phyloP scores from a whole-genome alignment of 1,140 invertebrate species.

The Cotesia chilonis region DNA sequence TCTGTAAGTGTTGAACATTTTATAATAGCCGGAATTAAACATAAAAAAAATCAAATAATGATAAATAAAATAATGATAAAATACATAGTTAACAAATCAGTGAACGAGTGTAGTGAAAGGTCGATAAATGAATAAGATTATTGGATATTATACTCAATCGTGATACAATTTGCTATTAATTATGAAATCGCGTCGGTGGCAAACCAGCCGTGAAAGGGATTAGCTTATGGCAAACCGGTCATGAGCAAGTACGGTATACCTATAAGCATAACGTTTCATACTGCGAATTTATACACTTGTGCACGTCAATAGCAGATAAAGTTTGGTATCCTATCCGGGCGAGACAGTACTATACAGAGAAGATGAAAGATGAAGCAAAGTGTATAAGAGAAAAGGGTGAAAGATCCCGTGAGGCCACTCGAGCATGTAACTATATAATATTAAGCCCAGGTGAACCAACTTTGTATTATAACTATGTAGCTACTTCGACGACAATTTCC shows the following conservation, averaged over 20 bases:
- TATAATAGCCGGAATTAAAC: not conserved
- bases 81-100: constrained; percentile 5
- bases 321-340: constrained; percentile 13
- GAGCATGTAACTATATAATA: not conserved
- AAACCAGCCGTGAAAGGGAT: constrained; percentile 34
- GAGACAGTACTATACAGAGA: not conserved
- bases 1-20: constrained; percentile 53
- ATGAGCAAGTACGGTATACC: constrained; percentile 1
- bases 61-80: not conserved
- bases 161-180: constrained; percentile 34
- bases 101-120: constrained; percentile 29
- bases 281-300: constrained; percentile 2
- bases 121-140: constrained; percentile 1
- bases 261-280: constrained; percentile 11
- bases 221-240: constrained; percentile 24
- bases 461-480: not conserved
- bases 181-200: constrained; percentile 33
- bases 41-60: constrained; percentile 29
- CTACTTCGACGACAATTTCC: constrained; percentile 57
- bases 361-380: not conserved
- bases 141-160: constrained; percentile 14
- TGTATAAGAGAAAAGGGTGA: constrained; percentile 6
- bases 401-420: constrained; percentile 21
- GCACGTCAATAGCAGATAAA: constrained; percentile 20
- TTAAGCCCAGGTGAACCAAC: constrained; percentile 23